phyloP scores from a whole-genome alignment of 2,113 vertebrate genomes.

The Apus apus region DNA sequence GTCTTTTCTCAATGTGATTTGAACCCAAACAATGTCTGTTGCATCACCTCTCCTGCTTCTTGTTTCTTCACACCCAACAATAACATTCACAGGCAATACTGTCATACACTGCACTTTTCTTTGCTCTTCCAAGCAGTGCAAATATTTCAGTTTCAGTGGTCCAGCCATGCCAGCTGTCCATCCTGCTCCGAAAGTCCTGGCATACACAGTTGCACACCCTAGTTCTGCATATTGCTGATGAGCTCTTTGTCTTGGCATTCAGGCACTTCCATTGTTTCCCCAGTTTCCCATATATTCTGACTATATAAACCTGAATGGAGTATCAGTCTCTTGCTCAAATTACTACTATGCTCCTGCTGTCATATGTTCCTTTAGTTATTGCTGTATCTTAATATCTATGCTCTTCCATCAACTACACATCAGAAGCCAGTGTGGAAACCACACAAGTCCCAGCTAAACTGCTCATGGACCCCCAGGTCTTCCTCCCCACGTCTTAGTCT shows the following conservation, averaged over 20 bases:
- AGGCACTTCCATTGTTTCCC: background rate
- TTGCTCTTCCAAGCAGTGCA: background rate
- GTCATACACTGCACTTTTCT: fast-evolving
- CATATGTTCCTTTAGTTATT: background rate
- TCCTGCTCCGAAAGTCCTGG: background rate
- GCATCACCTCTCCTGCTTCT: background rate
- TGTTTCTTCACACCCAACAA: background rate
- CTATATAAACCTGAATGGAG: background rate
- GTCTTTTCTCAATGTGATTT: background rate
- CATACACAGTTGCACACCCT: background rate
- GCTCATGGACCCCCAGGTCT: background rate
- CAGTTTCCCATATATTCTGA: background rate
- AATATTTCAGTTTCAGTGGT: background rate
- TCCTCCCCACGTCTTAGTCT: background rate
- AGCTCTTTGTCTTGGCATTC: background rate
- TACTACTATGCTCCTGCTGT: background rate
- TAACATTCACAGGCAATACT: background rate
- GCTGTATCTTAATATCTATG: background rate
- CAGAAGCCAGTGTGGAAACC: background rate
- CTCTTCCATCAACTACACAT: background rate
- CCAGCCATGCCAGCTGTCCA: background rate
- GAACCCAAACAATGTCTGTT: background rate
- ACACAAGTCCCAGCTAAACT: background rate
- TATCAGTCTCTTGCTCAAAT: background rate
- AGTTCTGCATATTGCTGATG: background rate